A percentile compares a stretch with the other conserved stretches of the same genome.
Conservation (phyloP, 2,797 vertebrate species). For the Eulemur rubriventer region DNA sequence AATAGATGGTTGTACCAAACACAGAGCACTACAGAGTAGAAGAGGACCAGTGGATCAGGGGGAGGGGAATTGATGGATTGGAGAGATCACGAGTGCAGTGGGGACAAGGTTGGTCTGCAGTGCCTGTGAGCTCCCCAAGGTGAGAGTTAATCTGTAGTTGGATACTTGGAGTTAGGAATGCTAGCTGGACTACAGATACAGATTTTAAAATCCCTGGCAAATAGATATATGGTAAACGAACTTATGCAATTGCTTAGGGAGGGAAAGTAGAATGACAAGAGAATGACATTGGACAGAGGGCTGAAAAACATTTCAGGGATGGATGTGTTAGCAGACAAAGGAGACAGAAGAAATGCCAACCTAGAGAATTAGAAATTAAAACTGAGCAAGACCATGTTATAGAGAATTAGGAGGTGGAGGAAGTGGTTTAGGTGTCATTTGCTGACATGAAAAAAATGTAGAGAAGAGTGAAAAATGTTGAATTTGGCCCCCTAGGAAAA, state of each 20-base stretch:
- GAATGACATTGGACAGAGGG: neutral
- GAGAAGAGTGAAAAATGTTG: neutral
- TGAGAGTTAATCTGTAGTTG: neutral
- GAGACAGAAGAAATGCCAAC: neutral
- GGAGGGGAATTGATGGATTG: no score
- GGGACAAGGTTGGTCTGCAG: neutral
- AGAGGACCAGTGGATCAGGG: fast-evolving
- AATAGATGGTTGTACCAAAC: neutral
- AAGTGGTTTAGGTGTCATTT: neutral
- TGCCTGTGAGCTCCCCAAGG: neutral
- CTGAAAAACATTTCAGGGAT: neutral
- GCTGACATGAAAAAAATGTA: neutral
- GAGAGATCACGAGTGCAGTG: neutral
- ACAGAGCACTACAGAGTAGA: neutral
- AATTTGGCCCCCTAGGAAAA: neutral
- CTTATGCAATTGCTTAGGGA: neutral
- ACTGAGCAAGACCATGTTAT: neutral
- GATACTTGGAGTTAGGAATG: neutral
- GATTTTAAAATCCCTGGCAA: neutral
- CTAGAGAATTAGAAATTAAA: neutral
- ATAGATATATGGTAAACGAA: neutral
- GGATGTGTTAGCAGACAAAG: neutral
- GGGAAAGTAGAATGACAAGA: neutral
- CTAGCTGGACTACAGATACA: neutral
- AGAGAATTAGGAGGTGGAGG: neutral